Base-by-base conservation (phyloP, 92 coral and sea anemone genomes). In the Actinernus sp. region DNA sequence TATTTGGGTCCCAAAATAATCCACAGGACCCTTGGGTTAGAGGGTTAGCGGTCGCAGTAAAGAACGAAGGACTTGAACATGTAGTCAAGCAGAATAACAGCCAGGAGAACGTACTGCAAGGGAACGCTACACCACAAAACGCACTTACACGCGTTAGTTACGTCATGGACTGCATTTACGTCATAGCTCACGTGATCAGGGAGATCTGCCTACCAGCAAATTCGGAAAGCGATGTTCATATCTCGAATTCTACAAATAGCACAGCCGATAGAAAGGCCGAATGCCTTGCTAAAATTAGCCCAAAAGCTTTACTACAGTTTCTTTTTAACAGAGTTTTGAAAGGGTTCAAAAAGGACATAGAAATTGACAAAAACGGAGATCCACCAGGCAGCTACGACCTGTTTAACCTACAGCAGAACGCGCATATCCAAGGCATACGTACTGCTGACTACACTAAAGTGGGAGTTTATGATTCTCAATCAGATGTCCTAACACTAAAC, bases 121-220 rank as follows among this genome's bases (percentile, higher is more conserved):
- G 24, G 17, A 32, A 22, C 43, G 38, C 2, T 9, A 43, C 16
- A 9, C 8, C 31, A 11, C 34, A 31, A 21, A 70, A 45, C 45
- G 57, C 27, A 4, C 58, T 84, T 74, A 76, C 86, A 21, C 80
- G 83, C 10, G 88, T 80, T 1, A 55, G 64, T 30, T 79, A 74
- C 80, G 91, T 89, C 26, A 53, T 85, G 7, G 76, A 89, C 82
- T 82, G 92, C 10, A 92, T 89, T 11, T 76, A 76, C 54, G 36
- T 89, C 17, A 51, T 89, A 19, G 91, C 79, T 22, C 55, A 79
- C 22, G 90, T 65, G 24, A 71, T 85, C 8, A 55, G 68, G 38
- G 68, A 59, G 28, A 54, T 71, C 38, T 85, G 88, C 57, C 40
- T 49, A 18, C n/a, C n/a, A n/a, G n/a, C n/a, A n/a, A n/a, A n/a